Evolutionary conservation across 2,113 vertebrate species (phyloP), one percentile per base, ranked within the genome.

Genomic region (Mirza zaza): DNA sequence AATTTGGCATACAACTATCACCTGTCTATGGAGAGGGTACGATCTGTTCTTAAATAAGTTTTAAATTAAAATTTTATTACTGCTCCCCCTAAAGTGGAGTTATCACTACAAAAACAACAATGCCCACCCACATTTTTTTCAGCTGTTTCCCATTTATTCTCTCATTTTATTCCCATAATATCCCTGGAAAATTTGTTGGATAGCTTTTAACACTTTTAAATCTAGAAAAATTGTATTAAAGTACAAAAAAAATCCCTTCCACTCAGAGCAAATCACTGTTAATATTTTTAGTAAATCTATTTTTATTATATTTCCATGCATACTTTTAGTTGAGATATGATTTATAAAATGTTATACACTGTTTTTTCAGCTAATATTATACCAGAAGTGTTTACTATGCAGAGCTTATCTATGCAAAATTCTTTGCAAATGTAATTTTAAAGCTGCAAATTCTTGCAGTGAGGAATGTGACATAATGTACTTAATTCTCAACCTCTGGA

Each of bases 51-150:
- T 79, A 61, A 45, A 90, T 79, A 68, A 86, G 65, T 87, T 92
- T 59, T 75, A 83, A 81, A 75, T 83, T 70, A 79, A 96, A 91
- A 82, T 57, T 86, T 87, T 73, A 95, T 97, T 57, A 90, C 67
- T 29, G 34, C 55, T 79, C 73, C 52, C 34, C 27, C 61, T 63
- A 73, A 83, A 77, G 48, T 84, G 86, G n/a, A 92, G 55, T 91
- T 94, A 94, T 57, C 45, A 55, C 70, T 20, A 20, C 36, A 25
- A 39, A 83, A 88, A 45, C 55, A 79, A 52, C 45, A 87, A 57
- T n/a, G 27, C 25, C 73, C 32, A 61, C 61, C 81, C 21, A 42
- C 48, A n/a, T 34, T 45, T 50, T 50, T 36, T 86, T 52, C 32
- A 93, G 67, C 32, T 45, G 9, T 17, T 34, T 93, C 57, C 65